These are phyloP conservation scores for Oconnorella tubifera DNA, from an alignment of 2,888 invertebrate species.

Conservation along the genomic window DNA sequence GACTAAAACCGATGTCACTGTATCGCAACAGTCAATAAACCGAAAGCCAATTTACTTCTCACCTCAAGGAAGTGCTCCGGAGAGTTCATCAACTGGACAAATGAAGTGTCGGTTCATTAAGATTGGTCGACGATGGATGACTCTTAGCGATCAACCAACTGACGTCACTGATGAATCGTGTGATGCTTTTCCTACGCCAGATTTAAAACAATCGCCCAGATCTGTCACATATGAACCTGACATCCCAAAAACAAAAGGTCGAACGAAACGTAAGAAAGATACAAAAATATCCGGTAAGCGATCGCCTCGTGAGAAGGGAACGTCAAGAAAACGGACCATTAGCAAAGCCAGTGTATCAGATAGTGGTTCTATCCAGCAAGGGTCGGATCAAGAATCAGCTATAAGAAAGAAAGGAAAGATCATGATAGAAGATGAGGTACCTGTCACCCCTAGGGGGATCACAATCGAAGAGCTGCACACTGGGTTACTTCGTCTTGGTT, in stretches of 20 bases:
- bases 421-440: background rate
- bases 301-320: background rate
- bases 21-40: background rate
- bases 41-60: constrained; percentile 1
- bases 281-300: background rate
- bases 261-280: background rate
- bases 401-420: background rate
- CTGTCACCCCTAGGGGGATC: background rate
- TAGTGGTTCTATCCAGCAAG: too few relatives aligned
- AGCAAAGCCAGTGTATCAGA: too few relatives aligned
- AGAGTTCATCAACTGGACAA: background rate
- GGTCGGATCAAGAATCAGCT: background rate
- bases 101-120: constrained; percentile 3
- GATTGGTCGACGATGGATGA: constrained; percentile 3
- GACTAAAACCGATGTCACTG: too few relatives aligned
- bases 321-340: too few relatives aligned
- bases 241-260: background rate
- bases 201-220: background rate
- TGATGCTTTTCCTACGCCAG: background rate
- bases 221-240: background rate
- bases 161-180: background rate
- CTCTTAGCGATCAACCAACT: background rate
- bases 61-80: background rate
- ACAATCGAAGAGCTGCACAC: background rate
- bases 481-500: background rate